phyloP scores from a whole-genome alignment of 2,113 vertebrate genomes.

The Phylloscopus trochilus region DNA sequence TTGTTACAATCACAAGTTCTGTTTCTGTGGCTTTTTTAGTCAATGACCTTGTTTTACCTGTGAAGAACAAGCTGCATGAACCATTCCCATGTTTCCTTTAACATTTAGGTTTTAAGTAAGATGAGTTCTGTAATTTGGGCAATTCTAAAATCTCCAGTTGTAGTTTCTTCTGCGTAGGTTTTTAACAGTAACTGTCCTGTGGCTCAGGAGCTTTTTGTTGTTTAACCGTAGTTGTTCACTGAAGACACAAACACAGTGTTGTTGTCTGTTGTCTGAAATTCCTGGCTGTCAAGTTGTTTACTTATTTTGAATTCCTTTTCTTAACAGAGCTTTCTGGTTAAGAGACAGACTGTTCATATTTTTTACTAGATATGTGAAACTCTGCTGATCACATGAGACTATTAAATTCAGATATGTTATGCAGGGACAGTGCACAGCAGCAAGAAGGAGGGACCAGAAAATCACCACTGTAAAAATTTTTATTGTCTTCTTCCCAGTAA shows the following conservation, averaged over 20 bases:
- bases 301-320: background rate
- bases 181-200: background rate
- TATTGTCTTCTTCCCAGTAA: background rate
- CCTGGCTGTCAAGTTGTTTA: background rate
- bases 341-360: background rate
- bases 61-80: background rate
- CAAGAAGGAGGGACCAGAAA: background rate
- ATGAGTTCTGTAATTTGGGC: background rate
- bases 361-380: background rate
- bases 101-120: background rate
- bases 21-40: constrained; percentile 6
- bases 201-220: background rate
- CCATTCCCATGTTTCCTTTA: background rate
- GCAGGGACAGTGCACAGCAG: background rate
- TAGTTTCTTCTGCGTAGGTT: background rate
- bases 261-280: background rate
- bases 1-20: background rate
- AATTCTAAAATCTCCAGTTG: background rate
- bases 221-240: background rate
- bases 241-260: background rate
- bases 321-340: background rate
- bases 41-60: background rate
- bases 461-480: background rate
- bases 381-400: background rate
- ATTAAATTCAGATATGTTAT: background rate